Percentiles rank a stretch among this genome's conserved stretches.
These are phyloP conservation scores for Myiopsitta monachus DNA, from an alignment of 2,113 vertebrate species.

Conservation along the genomic window DNA sequence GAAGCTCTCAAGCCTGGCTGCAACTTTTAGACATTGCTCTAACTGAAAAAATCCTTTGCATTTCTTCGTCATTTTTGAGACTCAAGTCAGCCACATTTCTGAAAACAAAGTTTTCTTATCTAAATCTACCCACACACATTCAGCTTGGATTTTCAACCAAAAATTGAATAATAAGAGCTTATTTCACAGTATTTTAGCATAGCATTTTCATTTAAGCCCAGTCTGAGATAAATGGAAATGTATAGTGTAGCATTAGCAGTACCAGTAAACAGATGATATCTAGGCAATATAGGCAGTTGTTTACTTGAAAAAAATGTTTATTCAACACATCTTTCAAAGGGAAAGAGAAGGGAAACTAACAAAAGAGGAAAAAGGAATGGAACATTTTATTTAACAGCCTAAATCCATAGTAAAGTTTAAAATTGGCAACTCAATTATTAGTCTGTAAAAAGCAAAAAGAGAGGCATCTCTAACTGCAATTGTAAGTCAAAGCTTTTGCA, in stretches of 20 bases:
- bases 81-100: background rate
- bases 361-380: background rate
- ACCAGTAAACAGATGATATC: background rate
- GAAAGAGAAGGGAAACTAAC: background rate
- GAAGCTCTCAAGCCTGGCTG: background rate
- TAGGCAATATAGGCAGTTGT: background rate
- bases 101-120: background rate
- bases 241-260: accelerated
- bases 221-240: background rate
- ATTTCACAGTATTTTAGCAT: background rate
- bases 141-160: background rate
- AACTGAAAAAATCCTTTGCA: accelerated
- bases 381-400: background rate
- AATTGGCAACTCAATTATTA: background rate
- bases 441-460: background rate
- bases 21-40: background rate
- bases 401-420: background rate
- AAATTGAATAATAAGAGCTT: background rate
- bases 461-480: background rate
- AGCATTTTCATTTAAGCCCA: background rate
- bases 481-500: background rate
- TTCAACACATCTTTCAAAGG: background rate
- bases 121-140: background rate
- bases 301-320: background rate
- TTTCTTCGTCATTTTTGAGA: background rate